Conservation (phyloP, 2,888 invertebrate species). For the Drosophila infuscata region DNA sequence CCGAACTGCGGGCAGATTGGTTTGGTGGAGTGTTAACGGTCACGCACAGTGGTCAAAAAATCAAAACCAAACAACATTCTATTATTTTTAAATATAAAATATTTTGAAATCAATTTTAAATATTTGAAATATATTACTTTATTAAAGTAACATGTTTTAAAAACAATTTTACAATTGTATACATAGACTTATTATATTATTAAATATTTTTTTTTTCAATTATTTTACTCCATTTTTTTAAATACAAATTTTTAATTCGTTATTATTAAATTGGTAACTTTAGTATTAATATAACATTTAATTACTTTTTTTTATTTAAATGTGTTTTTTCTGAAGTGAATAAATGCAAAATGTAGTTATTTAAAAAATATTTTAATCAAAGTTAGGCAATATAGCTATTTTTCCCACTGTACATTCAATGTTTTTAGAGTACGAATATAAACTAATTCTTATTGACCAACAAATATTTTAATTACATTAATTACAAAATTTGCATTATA, state of each 20-base stretch:
- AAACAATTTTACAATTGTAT: background rate
- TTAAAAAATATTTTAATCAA: background rate
- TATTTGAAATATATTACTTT: background rate
- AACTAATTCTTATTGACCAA: background rate
- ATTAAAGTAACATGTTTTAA: background rate
- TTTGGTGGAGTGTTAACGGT: constrained; percentile 22
- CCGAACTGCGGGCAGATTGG: constrained; percentile 51
- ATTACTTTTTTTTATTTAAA: background rate
- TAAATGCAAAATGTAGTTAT: background rate
- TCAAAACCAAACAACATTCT: background rate
- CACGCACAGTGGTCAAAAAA: constrained; percentile 12
- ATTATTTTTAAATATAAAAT: background rate
- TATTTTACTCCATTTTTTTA: background rate
- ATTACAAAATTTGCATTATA: background rate
- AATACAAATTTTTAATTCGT: too few relatives aligned
- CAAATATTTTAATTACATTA: background rate
- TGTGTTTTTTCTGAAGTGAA: background rate
- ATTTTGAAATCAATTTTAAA: background rate
- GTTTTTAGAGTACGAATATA: background rate
- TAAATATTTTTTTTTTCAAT: background rate
- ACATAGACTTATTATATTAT: background rate
- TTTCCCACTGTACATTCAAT: background rate
- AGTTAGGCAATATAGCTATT: background rate
- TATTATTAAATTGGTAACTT: background rate
- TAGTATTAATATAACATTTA: background rate